Percentiles rank a stretch among this genome's conserved stretches.
Conservation (phyloP, 2,888 invertebrate genomes). For the Acronicta psi region DNA sequence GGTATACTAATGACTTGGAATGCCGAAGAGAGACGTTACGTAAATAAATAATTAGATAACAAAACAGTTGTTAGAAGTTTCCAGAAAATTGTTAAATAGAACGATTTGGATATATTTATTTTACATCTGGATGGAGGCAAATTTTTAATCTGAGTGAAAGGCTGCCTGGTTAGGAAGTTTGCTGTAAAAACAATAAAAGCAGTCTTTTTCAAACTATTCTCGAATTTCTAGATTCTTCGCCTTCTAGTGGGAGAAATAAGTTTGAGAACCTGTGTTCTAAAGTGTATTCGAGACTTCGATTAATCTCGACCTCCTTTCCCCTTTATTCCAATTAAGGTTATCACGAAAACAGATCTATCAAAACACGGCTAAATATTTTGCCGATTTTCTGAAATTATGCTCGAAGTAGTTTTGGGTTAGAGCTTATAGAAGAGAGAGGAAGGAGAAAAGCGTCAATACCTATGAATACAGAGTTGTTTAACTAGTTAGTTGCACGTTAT, state of each 20-base stretch:
- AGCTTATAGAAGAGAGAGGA: too few relatives aligned
- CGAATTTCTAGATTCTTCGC: too few relatives aligned
- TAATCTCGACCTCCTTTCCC: conserved; percentile 7
- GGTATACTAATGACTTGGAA: conserved; percentile 55
- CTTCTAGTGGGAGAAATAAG: neutral
- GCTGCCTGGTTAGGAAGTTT: too few relatives aligned
- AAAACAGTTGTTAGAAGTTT: conserved; percentile 18
- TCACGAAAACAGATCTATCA: conserved; percentile 2
- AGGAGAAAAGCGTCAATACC: conserved; percentile 11
- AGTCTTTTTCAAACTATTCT: too few relatives aligned
- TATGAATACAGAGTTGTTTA: conserved; percentile 1
- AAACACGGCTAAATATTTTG: neutral
- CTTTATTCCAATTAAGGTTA: neutral
- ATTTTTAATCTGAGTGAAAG: conserved; percentile 7
- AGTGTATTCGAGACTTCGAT: conserved; percentile 7
- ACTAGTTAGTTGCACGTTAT: conserved; percentile 4
- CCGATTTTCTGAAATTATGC: conserved; percentile 3
- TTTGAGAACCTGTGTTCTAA: conserved; percentile 5
- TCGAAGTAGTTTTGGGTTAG: conserved; percentile 13
- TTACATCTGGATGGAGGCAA: conserved; percentile 1
- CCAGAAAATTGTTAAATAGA: conserved; percentile 5
- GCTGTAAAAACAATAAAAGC: too few relatives aligned
- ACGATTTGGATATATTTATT: too few relatives aligned
- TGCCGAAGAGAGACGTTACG: conserved; percentile 10
- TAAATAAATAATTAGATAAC: conserved; percentile 9